Conservation (phyloP, 2,797 vertebrate genomes). For the Triplophysa bombifrons region DNA sequence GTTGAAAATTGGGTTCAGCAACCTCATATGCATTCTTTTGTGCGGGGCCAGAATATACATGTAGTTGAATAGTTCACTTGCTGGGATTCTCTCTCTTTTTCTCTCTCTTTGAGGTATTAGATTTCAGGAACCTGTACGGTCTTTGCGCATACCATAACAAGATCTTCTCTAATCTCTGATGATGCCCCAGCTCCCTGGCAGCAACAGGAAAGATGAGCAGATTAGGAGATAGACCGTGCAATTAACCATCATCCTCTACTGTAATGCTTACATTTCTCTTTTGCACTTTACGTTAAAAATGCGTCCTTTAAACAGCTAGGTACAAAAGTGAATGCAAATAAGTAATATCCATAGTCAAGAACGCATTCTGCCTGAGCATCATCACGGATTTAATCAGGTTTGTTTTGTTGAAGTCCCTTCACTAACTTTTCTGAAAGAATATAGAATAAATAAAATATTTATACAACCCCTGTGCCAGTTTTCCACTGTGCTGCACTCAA, state of each 20-base stretch:
- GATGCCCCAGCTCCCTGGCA: slow-evolving; percentile 18
- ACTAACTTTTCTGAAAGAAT: neutral
- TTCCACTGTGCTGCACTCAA: too few species aligned
- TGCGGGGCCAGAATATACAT: neutral
- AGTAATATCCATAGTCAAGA: too few species aligned
- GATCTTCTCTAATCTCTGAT: slow-evolving; percentile 34
- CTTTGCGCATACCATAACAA: slow-evolving; percentile 25
- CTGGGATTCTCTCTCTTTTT: slow-evolving; percentile 9
- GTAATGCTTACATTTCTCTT: slow-evolving; percentile 26
- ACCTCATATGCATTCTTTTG: slow-evolving; percentile 23
- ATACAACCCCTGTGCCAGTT: neutral
- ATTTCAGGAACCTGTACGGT: slow-evolving; percentile 39
- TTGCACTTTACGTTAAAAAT: slow-evolving; percentile 14
- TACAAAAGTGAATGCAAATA: too few species aligned
- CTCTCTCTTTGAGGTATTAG: slow-evolving; percentile 30
- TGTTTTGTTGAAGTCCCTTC: too few species aligned
- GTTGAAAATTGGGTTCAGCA: slow-evolving; percentile 10
- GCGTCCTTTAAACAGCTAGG: slow-evolving; percentile 5
- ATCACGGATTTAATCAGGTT: too few species aligned
- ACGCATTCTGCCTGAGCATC: neutral
- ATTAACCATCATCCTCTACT: slow-evolving; percentile 32
- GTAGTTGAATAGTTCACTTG: slow-evolving; percentile 21
- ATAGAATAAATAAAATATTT: neutral
- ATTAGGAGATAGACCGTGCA: slow-evolving; percentile 48
- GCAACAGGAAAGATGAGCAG: slow-evolving; percentile 21